Evolutionary conservation across 2,113 vertebrate species (phyloP).

Genomic region (Cnemophilus loriae): DNA sequence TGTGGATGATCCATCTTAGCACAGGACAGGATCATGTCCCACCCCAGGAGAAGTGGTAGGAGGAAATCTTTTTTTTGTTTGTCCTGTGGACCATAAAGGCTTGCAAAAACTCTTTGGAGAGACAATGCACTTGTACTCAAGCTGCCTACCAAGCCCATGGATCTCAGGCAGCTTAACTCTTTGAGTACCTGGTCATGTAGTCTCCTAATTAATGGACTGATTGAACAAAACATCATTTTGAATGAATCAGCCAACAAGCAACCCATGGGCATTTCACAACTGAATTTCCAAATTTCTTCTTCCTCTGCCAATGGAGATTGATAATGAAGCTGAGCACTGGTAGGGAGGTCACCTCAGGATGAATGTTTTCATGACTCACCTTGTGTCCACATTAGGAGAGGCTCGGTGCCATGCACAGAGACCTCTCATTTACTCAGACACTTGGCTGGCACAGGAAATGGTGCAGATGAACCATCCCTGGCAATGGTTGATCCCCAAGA

Average conservation of each 20-base stretch:
- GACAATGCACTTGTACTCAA: not conserved
- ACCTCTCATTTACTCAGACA: not conserved
- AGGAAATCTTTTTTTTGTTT: not conserved
- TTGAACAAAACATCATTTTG: not conserved
- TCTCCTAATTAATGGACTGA: not conserved
- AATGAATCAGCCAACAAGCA: not conserved
- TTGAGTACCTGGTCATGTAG: accelerated
- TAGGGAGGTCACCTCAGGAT: not conserved
- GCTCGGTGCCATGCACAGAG: not conserved
- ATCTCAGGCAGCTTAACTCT: not conserved
- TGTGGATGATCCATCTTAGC: accelerated
- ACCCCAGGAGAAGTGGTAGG: not conserved
- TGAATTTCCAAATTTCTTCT: not conserved
- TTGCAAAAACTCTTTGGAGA: not conserved
- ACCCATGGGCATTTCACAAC: not conserved
- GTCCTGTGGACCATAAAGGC: not conserved
- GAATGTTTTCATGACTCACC: not conserved
- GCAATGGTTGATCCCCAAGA: not conserved
- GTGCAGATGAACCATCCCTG: not conserved
- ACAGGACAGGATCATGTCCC: not conserved
- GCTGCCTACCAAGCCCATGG: not conserved
- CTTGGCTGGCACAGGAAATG: not conserved
- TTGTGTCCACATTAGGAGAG: not conserved
- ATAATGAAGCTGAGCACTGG: not conserved
- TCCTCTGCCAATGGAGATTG: not conserved